Conservation (phyloP, 1,140 invertebrate genomes). For the Euschistus heros region DNA sequence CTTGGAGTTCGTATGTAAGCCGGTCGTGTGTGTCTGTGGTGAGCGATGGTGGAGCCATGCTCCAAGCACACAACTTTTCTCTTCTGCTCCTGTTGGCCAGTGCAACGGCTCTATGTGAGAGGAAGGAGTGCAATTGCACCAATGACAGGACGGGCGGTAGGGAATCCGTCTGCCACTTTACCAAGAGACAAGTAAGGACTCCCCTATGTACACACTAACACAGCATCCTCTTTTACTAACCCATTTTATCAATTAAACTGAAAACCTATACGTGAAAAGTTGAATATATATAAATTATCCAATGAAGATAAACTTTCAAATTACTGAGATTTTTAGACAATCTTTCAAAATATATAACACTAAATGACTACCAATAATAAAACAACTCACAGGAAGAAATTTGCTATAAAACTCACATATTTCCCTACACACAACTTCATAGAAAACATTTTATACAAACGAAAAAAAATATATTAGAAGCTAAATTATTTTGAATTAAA, state of each 20-base stretch:
- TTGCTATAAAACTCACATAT: no score
- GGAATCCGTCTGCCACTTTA: not conserved
- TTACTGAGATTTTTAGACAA: no score
- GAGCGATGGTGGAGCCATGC: slow-evolving; percentile 9
- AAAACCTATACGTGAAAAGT: no score
- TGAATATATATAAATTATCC: no score
- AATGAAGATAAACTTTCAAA: no score
- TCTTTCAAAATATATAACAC: no score
- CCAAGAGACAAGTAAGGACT: slow-evolving; percentile 10
- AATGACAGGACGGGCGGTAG: not conserved
- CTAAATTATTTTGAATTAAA: no score
- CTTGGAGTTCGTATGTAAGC: not conserved
- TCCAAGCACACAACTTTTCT: not conserved
- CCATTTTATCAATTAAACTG: not conserved
- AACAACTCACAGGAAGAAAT: no score
- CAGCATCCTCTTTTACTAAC: not conserved
- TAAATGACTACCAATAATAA: no score
- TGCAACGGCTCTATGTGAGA: not conserved
- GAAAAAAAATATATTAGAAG: no score
- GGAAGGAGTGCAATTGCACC: slow-evolving; percentile 15
- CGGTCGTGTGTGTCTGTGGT: not conserved
- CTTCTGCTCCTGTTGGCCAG: not conserved
- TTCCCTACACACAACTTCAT: no score
- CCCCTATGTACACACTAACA: not conserved
- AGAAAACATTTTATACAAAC: no score